Conservation (phyloP, 2,797 vertebrate species). For the Threskiornis aethiopicus region DNA sequence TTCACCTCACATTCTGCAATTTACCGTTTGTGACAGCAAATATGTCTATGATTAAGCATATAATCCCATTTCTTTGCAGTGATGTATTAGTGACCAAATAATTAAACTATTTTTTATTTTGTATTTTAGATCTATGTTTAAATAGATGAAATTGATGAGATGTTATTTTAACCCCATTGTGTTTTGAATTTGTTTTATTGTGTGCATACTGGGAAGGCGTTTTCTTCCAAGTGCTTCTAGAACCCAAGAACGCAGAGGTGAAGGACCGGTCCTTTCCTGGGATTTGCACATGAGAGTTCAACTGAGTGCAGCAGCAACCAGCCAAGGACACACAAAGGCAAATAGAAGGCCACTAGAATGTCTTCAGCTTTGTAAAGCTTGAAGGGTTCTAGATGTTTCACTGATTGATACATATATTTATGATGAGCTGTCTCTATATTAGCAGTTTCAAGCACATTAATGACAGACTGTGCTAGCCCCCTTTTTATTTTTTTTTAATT, state of each 20-base stretch:
- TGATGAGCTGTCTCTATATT: neutral
- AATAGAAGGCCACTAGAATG: neutral
- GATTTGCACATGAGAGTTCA: neutral
- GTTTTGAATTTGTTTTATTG: neutral
- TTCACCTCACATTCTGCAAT: neutral
- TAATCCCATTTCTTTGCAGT: neutral
- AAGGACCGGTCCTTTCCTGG: neutral
- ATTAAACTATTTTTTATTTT: neutral
- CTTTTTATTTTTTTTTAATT: neutral
- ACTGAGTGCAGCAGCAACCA: neutral
- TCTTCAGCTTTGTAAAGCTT: neutral
- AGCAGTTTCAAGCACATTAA: neutral
- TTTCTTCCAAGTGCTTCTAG: neutral
- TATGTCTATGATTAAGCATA: neutral
- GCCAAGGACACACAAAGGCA: neutral
- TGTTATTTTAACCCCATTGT: neutral
- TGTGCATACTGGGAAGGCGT: neutral
- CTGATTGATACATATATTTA: neutral
- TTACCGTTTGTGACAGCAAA: neutral
- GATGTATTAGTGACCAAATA: neutral
- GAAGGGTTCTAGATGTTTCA: neutral
- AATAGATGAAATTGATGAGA: neutral
- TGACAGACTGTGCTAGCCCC: neutral
- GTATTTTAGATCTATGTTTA: neutral
- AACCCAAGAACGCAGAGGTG: neutral